Evolutionary conservation across 2,888 invertebrate species (phyloP).

Genomic region (Sisyra terminalis): DNA sequence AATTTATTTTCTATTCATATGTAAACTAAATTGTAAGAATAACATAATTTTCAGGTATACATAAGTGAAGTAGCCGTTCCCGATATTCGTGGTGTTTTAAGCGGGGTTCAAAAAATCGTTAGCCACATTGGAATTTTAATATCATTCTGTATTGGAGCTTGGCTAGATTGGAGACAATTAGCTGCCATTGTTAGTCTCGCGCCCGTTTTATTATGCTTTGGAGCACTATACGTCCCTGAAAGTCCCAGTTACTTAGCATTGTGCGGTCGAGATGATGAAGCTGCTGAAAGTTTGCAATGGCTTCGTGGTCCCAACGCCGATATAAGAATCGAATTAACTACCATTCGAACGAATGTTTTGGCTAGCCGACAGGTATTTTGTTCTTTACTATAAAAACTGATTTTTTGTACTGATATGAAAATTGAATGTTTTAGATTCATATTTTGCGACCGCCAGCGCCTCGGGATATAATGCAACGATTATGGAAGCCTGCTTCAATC

Average conservation of each 20-base stretch:
- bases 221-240: constrained; percentile 69
- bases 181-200: constrained; percentile 66
- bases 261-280: constrained; percentile 58
- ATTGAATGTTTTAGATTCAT: constrained; percentile 6
- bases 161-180: constrained; percentile 70
- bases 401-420: no score
- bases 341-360: constrained; percentile 49
- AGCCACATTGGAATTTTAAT: constrained; percentile 73
- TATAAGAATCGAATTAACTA: constrained; percentile 55
- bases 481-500: constrained; percentile 58
- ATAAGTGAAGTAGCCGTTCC: constrained; percentile 83
- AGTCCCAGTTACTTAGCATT: constrained; percentile 73
- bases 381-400: background rate
- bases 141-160: constrained; percentile 69
- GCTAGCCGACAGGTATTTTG: constrained; percentile 19
- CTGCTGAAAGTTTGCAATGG: constrained; percentile 59
- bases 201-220: constrained; percentile 58
- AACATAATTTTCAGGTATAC: constrained; percentile 44
- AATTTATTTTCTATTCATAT: no score
- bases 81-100: constrained; percentile 70
- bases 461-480: constrained; percentile 19
- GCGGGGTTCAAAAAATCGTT: constrained; percentile 71
- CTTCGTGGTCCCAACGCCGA: constrained; percentile 68
- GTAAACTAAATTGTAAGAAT: no score
- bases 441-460: constrained; percentile 6